These are phyloP conservation scores for Tenthredo amoena DNA, from an alignment of 2,888 invertebrate genomes.

Conservation along the genomic window DNA sequence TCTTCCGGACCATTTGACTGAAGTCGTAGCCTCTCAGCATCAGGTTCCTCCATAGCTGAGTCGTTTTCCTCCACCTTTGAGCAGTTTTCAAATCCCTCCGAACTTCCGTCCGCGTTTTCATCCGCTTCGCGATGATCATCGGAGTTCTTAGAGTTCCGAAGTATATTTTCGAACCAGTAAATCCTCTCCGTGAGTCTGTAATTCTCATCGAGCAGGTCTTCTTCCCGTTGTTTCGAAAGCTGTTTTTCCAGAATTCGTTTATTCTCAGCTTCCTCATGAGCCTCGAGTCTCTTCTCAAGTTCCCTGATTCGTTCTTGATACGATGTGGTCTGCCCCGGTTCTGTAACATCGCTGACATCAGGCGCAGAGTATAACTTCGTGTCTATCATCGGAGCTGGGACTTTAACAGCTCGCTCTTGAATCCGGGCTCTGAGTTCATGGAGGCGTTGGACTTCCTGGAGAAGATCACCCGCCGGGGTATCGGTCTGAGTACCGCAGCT, in stretches of 20 bases:
- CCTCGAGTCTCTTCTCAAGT: conserved; percentile 65
- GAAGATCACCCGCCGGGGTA: conserved; percentile 69
- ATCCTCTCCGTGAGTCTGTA: conserved; percentile 67
- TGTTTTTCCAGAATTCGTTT: conserved; percentile 60
- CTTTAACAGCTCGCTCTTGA: conserved; percentile 70
- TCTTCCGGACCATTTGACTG: not conserved
- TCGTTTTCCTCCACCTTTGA: conserved; percentile 29
- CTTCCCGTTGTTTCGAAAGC: conserved; percentile 66
- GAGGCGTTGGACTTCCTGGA: conserved; percentile 72
- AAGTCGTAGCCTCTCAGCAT: not conserved
- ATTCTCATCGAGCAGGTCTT: conserved; percentile 70
- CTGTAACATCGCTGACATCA: conserved; percentile 57
- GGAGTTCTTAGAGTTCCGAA: conserved; percentile 56
- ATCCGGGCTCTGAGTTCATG: conserved; percentile 71
- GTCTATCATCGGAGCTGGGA: conserved; percentile 59
- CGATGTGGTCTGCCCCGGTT: conserved; percentile 53
- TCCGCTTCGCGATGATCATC: not conserved
- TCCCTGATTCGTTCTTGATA: conserved; percentile 67
- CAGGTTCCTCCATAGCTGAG: conserved; percentile 45
- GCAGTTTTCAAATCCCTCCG: not conserved
- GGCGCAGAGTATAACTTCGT: conserved; percentile 56
- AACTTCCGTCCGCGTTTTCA: not conserved
- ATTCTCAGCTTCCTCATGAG: conserved; percentile 61
- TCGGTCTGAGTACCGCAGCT: conserved; percentile 71
- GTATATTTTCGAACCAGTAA: conserved; percentile 66